phyloP scores from a whole-genome alignment of 2,113 vertebrate species.

The Thunnus maccoyii region DNA sequence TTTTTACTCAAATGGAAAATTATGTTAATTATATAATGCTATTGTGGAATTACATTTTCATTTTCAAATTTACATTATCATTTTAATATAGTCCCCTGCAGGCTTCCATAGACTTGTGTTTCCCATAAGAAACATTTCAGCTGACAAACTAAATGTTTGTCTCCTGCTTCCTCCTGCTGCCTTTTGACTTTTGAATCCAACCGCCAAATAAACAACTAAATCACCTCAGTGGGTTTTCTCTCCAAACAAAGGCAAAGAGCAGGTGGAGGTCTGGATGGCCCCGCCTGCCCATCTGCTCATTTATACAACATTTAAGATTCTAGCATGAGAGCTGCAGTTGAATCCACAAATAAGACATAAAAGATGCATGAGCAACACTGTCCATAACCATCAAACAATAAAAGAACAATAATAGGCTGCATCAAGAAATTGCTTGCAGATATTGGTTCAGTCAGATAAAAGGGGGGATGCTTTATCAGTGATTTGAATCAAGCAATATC shows the following conservation, averaged over 20 bases:
- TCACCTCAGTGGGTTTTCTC: conserved; percentile 39
- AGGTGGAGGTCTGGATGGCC: conserved; percentile 30
- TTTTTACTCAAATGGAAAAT: too few relatives aligned
- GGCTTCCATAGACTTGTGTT: background rate
- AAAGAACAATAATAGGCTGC: conserved; percentile 11
- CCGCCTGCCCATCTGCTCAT: conserved; percentile 17
- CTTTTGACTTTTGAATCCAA: conserved; percentile 48
- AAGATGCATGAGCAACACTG: conserved; percentile 23
- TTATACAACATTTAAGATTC: background rate
- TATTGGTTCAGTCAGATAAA: conserved; percentile 16
- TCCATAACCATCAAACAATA: conserved; percentile 15
- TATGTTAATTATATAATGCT: too few relatives aligned
- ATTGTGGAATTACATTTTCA: too few relatives aligned
- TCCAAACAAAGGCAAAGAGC: conserved; percentile 22
- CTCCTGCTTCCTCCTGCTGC: conserved; percentile 32
- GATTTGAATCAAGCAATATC: conserved; percentile 41
- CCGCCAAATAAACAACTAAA: conserved; percentile 28
- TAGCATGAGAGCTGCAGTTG: background rate
- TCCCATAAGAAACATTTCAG: background rate
- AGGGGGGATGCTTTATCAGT: conserved; percentile 13
- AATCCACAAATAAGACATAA: conserved; percentile 9
- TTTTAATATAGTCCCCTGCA: too few relatives aligned
- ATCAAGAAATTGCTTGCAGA: background rate
- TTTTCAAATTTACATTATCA: too few relatives aligned
- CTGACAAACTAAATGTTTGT: conserved; percentile 12